Percentiles rank a stretch among this genome's conserved stretches.
These are phyloP conservation scores for Psilopsiagon aymara DNA, from an alignment of 2,113 vertebrate species.

Conservation along the genomic window DNA sequence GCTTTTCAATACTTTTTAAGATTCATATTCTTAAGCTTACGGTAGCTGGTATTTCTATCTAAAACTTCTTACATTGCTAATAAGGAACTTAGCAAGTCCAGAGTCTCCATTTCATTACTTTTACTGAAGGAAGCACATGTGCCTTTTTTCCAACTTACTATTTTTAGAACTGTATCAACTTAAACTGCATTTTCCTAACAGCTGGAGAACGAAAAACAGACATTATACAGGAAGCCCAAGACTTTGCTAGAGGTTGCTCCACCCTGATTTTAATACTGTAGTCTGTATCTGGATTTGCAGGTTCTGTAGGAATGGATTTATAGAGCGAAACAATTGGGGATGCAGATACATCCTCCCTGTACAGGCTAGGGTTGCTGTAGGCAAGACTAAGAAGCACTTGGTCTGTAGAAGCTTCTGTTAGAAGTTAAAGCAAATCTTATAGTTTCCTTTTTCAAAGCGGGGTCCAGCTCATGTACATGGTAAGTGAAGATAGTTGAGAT, in stretches of 20 bases:
- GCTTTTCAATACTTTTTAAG: background rate
- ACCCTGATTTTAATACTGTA: background rate
- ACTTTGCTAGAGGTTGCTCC: background rate
- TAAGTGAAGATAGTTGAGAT: background rate
- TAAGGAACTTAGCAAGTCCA: background rate
- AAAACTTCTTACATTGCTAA: background rate
- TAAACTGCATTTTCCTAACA: background rate
- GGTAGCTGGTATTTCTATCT: background rate
- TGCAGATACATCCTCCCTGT: background rate
- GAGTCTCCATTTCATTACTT: background rate
- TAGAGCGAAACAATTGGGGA: background rate
- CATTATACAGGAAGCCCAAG: background rate
- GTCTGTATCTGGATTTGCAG: background rate
- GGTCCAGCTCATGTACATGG: background rate
- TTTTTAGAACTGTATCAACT: background rate
- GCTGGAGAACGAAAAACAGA: background rate
- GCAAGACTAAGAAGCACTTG: background rate
- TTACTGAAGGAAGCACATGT: background rate
- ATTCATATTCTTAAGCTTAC: background rate
- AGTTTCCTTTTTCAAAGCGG: background rate
- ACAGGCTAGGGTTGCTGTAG: background rate
- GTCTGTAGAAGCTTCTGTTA: background rate
- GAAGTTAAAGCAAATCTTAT: background rate
- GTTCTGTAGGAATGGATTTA: background rate
- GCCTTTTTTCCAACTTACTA: background rate